Percentiles rank a stretch among this genome's conserved stretches.
Evolutionary conservation across 2,888 invertebrate species (phyloP).

Genomic region (Dolichopus griseipennis): DNA sequence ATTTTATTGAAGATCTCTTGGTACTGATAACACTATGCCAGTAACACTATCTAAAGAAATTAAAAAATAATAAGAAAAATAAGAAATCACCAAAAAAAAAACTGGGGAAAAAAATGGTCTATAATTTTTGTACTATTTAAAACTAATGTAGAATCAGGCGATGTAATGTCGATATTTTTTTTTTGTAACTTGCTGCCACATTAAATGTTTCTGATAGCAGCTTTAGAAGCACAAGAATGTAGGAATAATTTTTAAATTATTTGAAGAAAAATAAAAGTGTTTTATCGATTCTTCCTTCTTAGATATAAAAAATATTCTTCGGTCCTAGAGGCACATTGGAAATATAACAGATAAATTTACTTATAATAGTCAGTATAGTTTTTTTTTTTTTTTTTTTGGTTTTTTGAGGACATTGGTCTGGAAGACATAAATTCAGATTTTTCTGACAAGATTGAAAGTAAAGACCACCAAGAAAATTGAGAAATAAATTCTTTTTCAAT

Average conservation of each 20-base stretch:
- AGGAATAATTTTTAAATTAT: background rate
- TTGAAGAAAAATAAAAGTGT: background rate
- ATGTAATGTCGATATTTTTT: too few relatives aligned
- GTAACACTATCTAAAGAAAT: background rate
- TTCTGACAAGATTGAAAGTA: conserved; percentile 9
- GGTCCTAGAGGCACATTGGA: too few relatives aligned
- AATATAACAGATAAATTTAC: background rate
- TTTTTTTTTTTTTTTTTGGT: too few relatives aligned
- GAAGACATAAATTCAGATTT: conserved; percentile 9
- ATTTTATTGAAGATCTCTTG: background rate
- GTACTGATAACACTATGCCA: background rate
- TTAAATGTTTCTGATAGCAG: background rate
- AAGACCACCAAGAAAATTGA: background rate
- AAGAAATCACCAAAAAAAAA: background rate
- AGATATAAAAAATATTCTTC: too few relatives aligned
- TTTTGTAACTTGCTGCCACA: too few relatives aligned
- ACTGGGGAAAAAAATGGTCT: background rate
- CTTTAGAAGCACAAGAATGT: background rate
- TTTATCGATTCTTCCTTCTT: too few relatives aligned
- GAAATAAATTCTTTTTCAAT: background rate
- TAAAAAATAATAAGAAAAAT: background rate
- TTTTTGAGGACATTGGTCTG: conserved; percentile 3
- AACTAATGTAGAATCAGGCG: background rate
- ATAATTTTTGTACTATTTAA: background rate
- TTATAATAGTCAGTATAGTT: background rate